phyloP scores from a whole-genome alignment of 2,888 invertebrate genomes.

The Erebia ligea region DNA sequence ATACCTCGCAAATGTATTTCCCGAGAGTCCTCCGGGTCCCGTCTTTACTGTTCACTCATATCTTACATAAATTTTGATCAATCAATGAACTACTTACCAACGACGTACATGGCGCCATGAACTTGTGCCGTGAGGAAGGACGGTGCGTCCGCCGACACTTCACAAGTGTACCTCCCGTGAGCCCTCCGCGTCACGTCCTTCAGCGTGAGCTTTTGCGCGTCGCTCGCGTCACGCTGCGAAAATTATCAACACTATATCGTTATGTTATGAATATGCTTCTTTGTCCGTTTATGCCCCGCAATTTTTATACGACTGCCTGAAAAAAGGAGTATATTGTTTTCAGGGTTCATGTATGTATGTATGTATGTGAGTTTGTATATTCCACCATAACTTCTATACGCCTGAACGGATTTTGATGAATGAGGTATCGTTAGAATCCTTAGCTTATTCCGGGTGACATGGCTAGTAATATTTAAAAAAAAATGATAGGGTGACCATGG shows the following conservation, averaged over 20 bases:
- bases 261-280: too few species aligned
- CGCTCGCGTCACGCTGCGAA: constrained; percentile 59
- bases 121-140: constrained; percentile 87
- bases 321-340: too few species aligned
- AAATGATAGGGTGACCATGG: too few species aligned
- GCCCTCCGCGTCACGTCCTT: constrained; percentile 85
- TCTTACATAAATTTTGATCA: constrained; percentile 44
- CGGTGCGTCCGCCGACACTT: constrained; percentile 89
- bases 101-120: constrained; percentile 87
- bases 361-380: too few species aligned
- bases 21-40: constrained; percentile 86
- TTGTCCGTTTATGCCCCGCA: too few species aligned
- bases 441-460: too few species aligned
- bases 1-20: constrained; percentile 88
- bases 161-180: constrained; percentile 88
- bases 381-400: too few species aligned
- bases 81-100: constrained; percentile 81
- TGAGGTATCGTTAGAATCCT: too few species aligned
- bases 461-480: too few species aligned
- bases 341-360: too few species aligned
- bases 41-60: constrained; percentile 53
- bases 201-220: constrained; percentile 84
- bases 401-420: too few species aligned
- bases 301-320: too few species aligned
- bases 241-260: background rate